Evolutionary conservation across 2,797 vertebrate species (phyloP), one percentile per base, ranked within the genome.

Genomic region (Melanotaenia pygmaea): DNA sequence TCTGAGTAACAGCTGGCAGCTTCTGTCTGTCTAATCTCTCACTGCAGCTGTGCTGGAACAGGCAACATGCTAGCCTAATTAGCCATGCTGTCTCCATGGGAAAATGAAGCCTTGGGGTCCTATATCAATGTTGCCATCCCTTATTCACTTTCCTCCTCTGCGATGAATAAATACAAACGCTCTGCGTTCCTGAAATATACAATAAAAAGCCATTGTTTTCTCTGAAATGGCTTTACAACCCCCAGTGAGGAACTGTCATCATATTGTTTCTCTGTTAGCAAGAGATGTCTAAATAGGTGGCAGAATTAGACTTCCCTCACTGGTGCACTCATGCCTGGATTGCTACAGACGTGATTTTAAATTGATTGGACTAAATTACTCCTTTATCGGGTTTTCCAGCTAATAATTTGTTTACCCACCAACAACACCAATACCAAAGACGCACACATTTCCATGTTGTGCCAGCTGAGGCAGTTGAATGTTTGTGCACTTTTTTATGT

Each of bases 1-100:
- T 93, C 91, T 88, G 91, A 92, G 86, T 87, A 95, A 94, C 94
- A 95, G 93, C 94, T 95, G 94, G 94, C 93, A 92, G 88, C 91
- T 90, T 93, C 91, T 93, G 92, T 91, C 91, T 92, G 89, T 89
- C 91, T 94, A 94, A 95, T 95, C 92, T 95, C 92, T 92, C 87
- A 88, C 72, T 92, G 92, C 94, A 95, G 95, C 92, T 95, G 93
- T 93, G 91, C 88, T 90, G 90, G 92, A 92, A 89, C 91, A 92
- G 87, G 81, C 92, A 90, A 93, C 93, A 91, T 93, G 91, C 91
- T 94, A 89, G 91, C 88, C 91, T 95, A 94, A 95, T 95, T 94
- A 95, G 93, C 93, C 91, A 88, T 92, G 92, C 85, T 92, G 89
- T 89, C 92, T 92, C 93, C 84, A 92, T 86, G 92, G 93, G 92